phyloP scores from a whole-genome alignment of 1,140 invertebrate species.

The Ladona fulva region DNA sequence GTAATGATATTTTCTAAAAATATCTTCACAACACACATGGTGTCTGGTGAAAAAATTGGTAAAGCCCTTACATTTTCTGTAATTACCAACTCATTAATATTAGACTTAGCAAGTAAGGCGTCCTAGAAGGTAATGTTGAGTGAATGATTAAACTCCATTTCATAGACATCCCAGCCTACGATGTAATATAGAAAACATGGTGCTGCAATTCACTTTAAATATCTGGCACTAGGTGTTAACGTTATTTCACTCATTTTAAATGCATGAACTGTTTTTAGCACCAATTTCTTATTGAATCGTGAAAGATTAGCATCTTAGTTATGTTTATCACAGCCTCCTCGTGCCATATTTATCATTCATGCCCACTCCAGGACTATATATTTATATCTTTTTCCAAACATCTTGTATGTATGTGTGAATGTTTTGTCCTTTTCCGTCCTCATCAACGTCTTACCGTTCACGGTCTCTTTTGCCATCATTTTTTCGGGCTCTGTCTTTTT shows the following conservation, averaged over 20 bases:
- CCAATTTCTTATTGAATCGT: background rate
- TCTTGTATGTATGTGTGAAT: conserved; percentile 1
- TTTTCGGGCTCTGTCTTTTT: background rate
- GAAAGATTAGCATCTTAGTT: conserved; percentile 6
- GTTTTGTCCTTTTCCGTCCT: background rate
- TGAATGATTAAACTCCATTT: no score
- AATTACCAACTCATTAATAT: no score
- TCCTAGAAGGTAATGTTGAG: no score
- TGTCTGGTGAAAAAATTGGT: no score
- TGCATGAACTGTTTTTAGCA: conserved; percentile 3
- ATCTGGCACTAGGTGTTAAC: background rate
- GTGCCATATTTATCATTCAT: background rate
- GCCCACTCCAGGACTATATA: background rate
- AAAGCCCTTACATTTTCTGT: no score
- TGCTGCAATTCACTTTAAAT: background rate
- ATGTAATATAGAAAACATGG: background rate
- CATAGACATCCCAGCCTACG: background rate
- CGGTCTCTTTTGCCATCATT: background rate
- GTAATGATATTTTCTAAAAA: no score
- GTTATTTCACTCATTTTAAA: background rate
- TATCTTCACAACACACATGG: no score
- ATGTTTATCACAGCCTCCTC: background rate
- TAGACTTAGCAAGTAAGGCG: no score
- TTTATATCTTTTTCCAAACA: background rate
- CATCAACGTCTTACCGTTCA: background rate